Percentiles rank a stretch among this genome's conserved stretches.
Evolutionary conservation across 1,140 invertebrate genomes (phyloP).

Genomic region (Stegodyphus dumicola): DNA sequence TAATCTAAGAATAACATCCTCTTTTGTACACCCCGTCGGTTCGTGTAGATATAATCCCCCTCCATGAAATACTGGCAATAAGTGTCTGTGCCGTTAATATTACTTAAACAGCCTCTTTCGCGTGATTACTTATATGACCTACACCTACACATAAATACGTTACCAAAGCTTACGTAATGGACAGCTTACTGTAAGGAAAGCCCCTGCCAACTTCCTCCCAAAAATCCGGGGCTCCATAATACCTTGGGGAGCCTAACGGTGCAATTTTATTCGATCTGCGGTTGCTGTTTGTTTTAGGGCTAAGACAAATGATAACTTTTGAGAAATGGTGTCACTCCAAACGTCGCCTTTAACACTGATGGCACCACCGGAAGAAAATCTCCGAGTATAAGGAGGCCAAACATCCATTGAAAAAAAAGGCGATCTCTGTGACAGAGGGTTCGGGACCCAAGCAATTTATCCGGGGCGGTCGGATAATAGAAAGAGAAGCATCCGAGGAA

Average conservation of each 20-base stretch:
- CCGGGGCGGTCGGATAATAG: constrained; percentile 16
- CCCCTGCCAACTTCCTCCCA: background rate
- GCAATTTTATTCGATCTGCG: constrained; percentile 16
- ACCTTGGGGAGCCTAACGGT: background rate
- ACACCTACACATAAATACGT: constrained; percentile 26
- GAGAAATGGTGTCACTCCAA: constrained; percentile 35
- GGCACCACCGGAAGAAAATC: constrained; percentile 11
- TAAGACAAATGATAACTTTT: constrained; percentile 53
- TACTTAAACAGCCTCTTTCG: constrained; percentile 21
- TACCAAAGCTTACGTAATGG: constrained; percentile 29
- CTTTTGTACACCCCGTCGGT: too few relatives aligned
- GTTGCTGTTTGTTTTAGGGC: constrained; percentile 10
- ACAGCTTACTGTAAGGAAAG: constrained; percentile 5
- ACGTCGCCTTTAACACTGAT: constrained; percentile 30
- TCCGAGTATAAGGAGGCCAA: background rate
- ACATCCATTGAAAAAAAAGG: constrained; percentile 5
- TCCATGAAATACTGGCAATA: background rate
- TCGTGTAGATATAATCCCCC: background rate
- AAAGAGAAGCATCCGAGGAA: background rate
- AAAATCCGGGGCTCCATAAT: background rate
- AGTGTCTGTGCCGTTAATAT: constrained; percentile 23
- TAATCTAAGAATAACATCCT: too few relatives aligned
- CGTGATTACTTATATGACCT: constrained; percentile 24
- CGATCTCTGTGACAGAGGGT: constrained; percentile 1
- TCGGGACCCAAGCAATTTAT: constrained; percentile 46